Evolutionary conservation across 64 coral and sea anemone species (phyloP).

Genomic region (Pachyseris speciosa): DNA sequence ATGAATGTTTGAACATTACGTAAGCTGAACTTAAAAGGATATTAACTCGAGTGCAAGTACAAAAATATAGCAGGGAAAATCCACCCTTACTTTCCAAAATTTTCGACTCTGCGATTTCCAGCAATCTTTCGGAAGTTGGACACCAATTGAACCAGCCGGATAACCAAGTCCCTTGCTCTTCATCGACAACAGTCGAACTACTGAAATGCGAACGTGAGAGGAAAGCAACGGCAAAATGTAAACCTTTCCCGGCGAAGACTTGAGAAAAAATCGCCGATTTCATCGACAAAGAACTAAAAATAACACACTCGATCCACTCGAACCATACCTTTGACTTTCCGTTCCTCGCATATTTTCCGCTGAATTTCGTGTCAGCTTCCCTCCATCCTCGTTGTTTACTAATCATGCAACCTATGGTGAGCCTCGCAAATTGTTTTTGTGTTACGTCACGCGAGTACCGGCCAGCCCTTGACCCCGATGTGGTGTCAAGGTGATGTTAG

Average conservation of each 20-base stretch:
- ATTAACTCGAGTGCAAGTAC: too few species aligned
- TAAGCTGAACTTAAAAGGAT: too few species aligned
- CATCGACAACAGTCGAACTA: not conserved
- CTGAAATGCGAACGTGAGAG: not conserved
- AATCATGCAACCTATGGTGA: not conserved
- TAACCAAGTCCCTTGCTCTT: not conserved
- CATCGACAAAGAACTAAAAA: not conserved
- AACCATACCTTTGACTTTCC: not conserved
- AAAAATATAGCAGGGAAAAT: not conserved
- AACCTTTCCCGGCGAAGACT: not conserved
- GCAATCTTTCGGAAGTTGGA: conserved; percentile 75
- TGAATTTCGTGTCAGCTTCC: not conserved
- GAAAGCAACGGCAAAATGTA: not conserved
- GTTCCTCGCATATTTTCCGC: not conserved
- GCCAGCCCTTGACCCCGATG: too few species aligned
- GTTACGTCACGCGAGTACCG: conserved; percentile 19
- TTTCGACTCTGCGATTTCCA: conserved; percentile 59
- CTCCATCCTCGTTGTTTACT: conserved; percentile 7
- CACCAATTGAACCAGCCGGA: conserved; percentile 74
- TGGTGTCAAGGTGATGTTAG: too few species aligned
- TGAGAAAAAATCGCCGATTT: not conserved
- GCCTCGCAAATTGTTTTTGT: not conserved
- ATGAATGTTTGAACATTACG: too few species aligned
- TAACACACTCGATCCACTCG: not conserved
- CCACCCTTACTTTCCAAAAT: conserved; percentile 68